Percentiles rank a stretch among this genome's conserved stretches.
These are phyloP conservation scores for Mugil cephalus DNA, from an alignment of 2,113 vertebrate species.

Conservation along the genomic window DNA sequence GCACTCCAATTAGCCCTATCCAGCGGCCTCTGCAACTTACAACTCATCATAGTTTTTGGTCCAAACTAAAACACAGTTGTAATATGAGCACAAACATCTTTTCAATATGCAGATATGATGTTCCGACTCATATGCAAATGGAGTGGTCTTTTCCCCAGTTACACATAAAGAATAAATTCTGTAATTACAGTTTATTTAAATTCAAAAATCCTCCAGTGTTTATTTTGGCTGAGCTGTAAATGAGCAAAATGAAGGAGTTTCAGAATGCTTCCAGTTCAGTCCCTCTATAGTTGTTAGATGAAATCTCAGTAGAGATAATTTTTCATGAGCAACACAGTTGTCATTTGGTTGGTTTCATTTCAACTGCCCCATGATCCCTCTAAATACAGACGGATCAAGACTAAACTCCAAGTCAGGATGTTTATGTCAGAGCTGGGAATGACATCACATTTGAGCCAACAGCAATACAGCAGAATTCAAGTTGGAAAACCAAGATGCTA, in stretches of 20 bases:
- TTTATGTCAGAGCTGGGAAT: too few species aligned
- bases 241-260: conserved; percentile 37
- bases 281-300: neutral
- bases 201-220: conserved; percentile 48
- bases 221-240: conserved; percentile 46
- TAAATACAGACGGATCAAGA: too few species aligned
- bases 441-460: too few species aligned
- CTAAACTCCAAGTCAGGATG: too few species aligned
- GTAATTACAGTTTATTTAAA: conserved; percentile 46
- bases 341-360: too few species aligned
- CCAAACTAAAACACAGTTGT: conserved; percentile 31
- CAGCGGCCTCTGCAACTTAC: conserved; percentile 1
- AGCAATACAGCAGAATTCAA: too few species aligned
- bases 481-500: too few species aligned
- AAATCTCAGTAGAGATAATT: too few species aligned
- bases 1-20: conserved; percentile 30
- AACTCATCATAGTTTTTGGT: neutral
- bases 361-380: too few species aligned
- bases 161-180: conserved; percentile 47
- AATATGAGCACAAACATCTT: conserved; percentile 41
- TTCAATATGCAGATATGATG: conserved; percentile 30
- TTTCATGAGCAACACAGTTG: too few species aligned
- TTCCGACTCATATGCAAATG: conserved; percentile 61
- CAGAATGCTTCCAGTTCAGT: conserved; percentile 1
- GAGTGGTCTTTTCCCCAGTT: conserved; percentile 24